These are phyloP conservation scores for Lingula anatina DNA, from an alignment of 2,888 invertebrate genomes.

Conservation along the genomic window DNA sequence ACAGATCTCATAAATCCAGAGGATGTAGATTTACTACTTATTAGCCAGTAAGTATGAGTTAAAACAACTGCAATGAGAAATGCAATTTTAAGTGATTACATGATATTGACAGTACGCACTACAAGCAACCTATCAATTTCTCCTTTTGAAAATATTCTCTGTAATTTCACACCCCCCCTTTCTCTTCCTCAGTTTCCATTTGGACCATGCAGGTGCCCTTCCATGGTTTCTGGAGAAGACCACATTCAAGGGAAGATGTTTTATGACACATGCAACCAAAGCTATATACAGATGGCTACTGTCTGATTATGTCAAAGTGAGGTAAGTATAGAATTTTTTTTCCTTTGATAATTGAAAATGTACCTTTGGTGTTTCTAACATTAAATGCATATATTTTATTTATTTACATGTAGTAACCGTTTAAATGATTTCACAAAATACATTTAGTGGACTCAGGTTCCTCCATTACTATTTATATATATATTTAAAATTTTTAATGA, in stretches of 20 bases:
- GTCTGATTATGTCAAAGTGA: conserved; percentile 98
- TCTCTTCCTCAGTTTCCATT: conserved; percentile 91
- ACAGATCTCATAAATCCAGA: conserved; percentile 96
- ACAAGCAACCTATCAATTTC: no score
- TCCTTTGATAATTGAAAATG: neutral
- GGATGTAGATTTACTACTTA: conserved; percentile 80
- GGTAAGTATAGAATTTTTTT: conserved; percentile 53
- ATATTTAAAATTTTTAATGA: neutral
- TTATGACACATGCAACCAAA: conserved; percentile 99
- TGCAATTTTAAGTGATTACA: no score
- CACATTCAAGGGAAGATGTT: conserved; percentile 93
- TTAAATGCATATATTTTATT: neutral
- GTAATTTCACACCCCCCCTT: no score
- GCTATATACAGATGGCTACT: conserved; percentile 98
- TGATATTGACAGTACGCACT: no score
- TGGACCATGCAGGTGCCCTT: conserved; percentile 96
- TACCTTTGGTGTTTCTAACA: neutral
- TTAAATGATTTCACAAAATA: neutral
- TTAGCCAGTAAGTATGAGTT: conserved; percentile 84
- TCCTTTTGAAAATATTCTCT: no score
- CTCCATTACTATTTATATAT: neutral
- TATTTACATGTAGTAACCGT: neutral
- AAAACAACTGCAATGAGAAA: no score
- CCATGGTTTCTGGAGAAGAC: conserved; percentile 98
- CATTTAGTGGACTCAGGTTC: neutral